Evolutionary conservation across 2,113 vertebrate species (phyloP).

Genomic region (Pelmatolapia mariae): DNA sequence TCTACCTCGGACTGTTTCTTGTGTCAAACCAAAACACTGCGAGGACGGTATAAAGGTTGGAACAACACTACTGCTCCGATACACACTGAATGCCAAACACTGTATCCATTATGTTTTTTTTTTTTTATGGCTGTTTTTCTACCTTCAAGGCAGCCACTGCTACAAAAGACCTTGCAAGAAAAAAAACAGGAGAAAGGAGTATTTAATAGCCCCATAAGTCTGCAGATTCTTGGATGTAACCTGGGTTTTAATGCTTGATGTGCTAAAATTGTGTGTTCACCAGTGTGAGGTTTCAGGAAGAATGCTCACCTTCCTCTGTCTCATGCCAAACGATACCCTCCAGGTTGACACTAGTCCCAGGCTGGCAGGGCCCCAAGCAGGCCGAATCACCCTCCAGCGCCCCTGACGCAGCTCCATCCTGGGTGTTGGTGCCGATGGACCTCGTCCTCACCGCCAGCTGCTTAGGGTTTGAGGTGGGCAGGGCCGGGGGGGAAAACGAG

Average conservation of each 20-base stretch:
- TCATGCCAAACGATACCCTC: constrained; percentile 98
- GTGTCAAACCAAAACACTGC: not conserved
- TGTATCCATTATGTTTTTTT: not conserved
- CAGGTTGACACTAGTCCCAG: constrained; percentile 94
- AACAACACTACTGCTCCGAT: not conserved
- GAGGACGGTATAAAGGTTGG: not conserved
- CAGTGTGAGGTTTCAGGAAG: not conserved
- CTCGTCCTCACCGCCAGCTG: constrained; percentile 88
- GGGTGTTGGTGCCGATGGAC: constrained; percentile 92
- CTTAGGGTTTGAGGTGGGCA: constrained; percentile 80
- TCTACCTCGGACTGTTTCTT: not conserved
- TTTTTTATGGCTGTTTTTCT: not conserved
- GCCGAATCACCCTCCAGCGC: constrained; percentile 70
- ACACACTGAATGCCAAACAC: not conserved
- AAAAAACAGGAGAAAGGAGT: not conserved
- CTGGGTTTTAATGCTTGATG: not conserved
- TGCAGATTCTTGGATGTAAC: not conserved
- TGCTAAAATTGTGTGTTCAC: not conserved
- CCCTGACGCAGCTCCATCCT: constrained; percentile 66
- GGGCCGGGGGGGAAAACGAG: constrained; percentile 79
- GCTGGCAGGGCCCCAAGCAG: constrained; percentile 90
- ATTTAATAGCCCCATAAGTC: not conserved
- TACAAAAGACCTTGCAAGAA: not conserved
- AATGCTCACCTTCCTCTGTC: constrained; percentile 88
- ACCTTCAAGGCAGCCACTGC: not conserved